Percentiles rank a stretch among this genome's conserved stretches.
phyloP scores from a whole-genome alignment of 2,797 vertebrate species.

The Kryptopterus vitreolus region DNA sequence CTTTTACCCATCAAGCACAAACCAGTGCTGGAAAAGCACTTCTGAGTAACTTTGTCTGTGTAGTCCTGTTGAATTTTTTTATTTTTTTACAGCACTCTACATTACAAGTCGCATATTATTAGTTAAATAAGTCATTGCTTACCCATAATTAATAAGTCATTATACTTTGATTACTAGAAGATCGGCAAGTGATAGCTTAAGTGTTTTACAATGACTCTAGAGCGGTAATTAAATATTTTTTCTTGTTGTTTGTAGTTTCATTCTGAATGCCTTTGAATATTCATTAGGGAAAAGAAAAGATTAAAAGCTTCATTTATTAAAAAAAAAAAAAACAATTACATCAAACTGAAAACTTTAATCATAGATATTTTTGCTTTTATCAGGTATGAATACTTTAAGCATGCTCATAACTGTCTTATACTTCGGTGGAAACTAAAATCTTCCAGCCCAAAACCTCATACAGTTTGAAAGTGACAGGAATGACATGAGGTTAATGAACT shows the following conservation, averaged over 20 bases:
- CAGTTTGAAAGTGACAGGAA: background rate
- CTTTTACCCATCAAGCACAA: conserved; percentile 30
- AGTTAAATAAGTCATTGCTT: background rate
- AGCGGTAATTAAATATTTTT: background rate
- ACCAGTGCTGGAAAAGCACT: conserved; percentile 5
- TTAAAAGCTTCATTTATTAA: background rate
- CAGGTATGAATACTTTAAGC: background rate
- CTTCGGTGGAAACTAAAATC: background rate
- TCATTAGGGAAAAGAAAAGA: background rate
- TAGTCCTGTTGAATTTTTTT: background rate
- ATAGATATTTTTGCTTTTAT: background rate
- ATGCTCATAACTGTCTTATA: background rate
- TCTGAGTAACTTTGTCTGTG: background rate
- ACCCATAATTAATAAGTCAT: background rate
- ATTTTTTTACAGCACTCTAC: background rate
- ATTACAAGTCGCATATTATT: background rate
- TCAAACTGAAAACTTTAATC: background rate
- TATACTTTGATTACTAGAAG: background rate
- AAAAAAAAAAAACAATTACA: background rate
- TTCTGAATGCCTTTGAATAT: background rate
- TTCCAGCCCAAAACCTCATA: background rate
- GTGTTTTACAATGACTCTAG: background rate
- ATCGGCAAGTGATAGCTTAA: background rate
- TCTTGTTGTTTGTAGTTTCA: background rate
- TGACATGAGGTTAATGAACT: background rate